These are phyloP conservation scores for Ricordea florida DNA, from an alignment of 92 coral and sea anemone species.

Conservation along the genomic window DNA sequence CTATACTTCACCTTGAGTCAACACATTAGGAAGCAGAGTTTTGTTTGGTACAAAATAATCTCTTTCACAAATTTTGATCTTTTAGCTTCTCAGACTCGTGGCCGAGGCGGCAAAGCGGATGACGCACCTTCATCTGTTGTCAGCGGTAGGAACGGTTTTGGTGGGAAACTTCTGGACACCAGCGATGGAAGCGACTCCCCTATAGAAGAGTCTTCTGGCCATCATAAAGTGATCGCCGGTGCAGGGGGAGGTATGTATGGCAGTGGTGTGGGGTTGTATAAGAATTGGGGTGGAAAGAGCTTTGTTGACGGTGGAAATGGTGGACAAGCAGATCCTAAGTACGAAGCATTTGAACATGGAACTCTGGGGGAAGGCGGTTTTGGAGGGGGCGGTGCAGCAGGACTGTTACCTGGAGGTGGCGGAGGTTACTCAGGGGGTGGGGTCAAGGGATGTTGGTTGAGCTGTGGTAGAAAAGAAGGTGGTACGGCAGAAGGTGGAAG, in stretches of 20 bases:
- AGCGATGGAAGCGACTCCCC: constrained; percentile 44
- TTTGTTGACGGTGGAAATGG: constrained; percentile 83
- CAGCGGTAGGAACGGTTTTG: constrained; percentile 72
- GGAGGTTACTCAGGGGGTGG: constrained; percentile 98
- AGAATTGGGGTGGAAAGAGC: constrained; percentile 89
- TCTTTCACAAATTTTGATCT: background rate
- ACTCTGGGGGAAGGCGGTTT: constrained; percentile 85
- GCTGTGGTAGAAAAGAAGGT: constrained; percentile 65
- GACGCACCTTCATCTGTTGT: constrained; percentile 46
- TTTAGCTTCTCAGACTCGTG: constrained; percentile 71
- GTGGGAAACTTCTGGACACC: constrained; percentile 83
- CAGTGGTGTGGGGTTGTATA: constrained; percentile 70
- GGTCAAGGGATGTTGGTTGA: constrained; percentile 80
- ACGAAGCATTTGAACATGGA: constrained; percentile 55
- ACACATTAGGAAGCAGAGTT: no score
- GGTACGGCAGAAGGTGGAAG: constrained; percentile 92
- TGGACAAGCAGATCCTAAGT: constrained; percentile 67
- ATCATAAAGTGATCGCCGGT: constrained; percentile 89
- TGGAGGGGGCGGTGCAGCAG: constrained; percentile 99
- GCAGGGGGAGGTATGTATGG: constrained; percentile 92
- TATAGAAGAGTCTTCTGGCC: constrained; percentile 48
- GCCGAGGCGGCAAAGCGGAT: constrained; percentile 70
- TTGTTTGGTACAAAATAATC: no score
- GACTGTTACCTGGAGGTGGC: constrained; percentile 92
- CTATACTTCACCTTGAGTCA: no score